A percentile compares a stretch with the other conserved stretches of the same genome.
phyloP scores from a whole-genome alignment of 2,888 invertebrate genomes.

The Timandra comae region DNA sequence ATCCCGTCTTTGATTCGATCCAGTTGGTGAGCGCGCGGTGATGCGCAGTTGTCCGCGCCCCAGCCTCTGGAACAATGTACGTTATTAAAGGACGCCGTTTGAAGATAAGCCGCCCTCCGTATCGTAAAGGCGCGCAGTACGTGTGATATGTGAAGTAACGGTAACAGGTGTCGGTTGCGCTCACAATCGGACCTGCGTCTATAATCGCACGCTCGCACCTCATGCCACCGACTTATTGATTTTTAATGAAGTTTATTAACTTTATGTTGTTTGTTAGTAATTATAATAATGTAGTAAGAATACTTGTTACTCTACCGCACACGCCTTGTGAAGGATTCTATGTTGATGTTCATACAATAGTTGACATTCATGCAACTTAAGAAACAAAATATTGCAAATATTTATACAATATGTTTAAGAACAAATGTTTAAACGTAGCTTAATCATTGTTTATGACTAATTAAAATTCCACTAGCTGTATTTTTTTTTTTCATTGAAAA shows the following conservation, averaged over 20 bases:
- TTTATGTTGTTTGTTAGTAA: too few relatives aligned
- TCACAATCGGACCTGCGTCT: not conserved
- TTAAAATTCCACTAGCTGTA: too few relatives aligned
- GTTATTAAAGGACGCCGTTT: not conserved
- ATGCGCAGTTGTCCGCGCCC: conserved; percentile 26
- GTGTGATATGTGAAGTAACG: not conserved
- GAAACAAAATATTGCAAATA: too few relatives aligned
- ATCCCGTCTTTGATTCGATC: conserved; percentile 51
- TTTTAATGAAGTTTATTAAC: not conserved
- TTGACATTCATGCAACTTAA: too few relatives aligned
- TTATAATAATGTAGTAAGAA: too few relatives aligned
- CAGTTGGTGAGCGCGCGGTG: conserved; percentile 33
- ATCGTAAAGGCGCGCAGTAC: not conserved
- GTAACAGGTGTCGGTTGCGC: not conserved
- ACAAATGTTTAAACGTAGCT: too few relatives aligned
- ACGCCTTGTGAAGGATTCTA: too few relatives aligned
- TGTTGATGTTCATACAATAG: too few relatives aligned
- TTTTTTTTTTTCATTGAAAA: too few relatives aligned
- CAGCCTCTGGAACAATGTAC: conserved; percentile 15
- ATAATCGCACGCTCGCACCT: not conserved
- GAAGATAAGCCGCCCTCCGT: not conserved
- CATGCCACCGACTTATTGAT: not conserved
- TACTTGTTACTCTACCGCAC: too few relatives aligned
- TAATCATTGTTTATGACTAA: too few relatives aligned
- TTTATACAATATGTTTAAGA: too few relatives aligned